phyloP scores from a whole-genome alignment of 1,140 invertebrate species.

The Aphelinus certus region DNA sequence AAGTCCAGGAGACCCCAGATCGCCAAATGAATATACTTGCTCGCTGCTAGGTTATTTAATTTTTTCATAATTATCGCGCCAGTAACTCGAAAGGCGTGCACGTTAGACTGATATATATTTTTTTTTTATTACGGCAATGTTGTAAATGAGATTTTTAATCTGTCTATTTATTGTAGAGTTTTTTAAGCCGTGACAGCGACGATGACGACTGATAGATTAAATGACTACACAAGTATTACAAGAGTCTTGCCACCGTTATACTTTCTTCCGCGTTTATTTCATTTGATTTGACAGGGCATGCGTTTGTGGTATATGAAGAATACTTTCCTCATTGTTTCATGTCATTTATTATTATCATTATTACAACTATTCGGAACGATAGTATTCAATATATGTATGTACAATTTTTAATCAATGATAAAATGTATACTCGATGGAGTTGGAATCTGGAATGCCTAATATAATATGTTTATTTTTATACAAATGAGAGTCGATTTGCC shows the following conservation, averaged over 20 bases:
- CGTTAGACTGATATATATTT: too few relatives aligned
- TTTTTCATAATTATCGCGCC: too few relatives aligned
- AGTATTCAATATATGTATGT: slow-evolving; percentile 58
- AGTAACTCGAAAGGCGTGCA: too few relatives aligned
- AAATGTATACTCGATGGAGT: slow-evolving; percentile 53
- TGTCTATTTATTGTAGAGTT: not conserved
- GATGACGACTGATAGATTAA: too few relatives aligned
- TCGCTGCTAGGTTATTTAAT: slow-evolving; percentile 28
- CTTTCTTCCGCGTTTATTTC: not conserved
- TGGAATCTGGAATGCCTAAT: slow-evolving; percentile 61
- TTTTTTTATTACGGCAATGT: not conserved
- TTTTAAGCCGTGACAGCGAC: too few relatives aligned
- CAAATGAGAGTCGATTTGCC: slow-evolving; percentile 49
- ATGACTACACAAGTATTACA: slow-evolving; percentile 4
- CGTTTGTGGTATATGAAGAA: slow-evolving; percentile 28
- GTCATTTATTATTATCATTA: slow-evolving; percentile 46
- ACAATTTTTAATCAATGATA: slow-evolving; percentile 57
- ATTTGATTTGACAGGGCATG: slow-evolving; percentile 1
- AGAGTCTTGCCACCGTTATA: slow-evolving; percentile 1
- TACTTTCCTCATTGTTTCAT: slow-evolving; percentile 36
- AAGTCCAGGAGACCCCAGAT: slow-evolving; percentile 68
- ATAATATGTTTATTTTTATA: slow-evolving; percentile 38
- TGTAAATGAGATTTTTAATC: slow-evolving; percentile 1
- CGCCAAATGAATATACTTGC: slow-evolving; percentile 53
- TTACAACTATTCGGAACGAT: slow-evolving; percentile 47